A percentile compares a stretch with the other conserved stretches of the same genome.
phyloP scores from a whole-genome alignment of 1,140 invertebrate species.

The Brachionus asplanchnoidis region DNA sequence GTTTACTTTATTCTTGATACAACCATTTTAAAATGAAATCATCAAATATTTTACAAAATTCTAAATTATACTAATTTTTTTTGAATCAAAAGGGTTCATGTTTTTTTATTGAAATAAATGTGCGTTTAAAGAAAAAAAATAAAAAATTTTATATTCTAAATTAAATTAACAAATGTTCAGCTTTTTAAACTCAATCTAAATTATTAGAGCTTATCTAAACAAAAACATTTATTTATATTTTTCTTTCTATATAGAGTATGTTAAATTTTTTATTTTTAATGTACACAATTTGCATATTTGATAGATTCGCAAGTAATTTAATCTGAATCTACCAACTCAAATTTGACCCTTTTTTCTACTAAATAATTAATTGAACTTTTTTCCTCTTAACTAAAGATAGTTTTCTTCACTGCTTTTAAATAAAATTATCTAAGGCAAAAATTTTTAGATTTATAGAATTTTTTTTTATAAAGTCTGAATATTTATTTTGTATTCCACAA shows the following conservation, averaged over 20 bases:
- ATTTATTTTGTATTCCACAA: too few species aligned
- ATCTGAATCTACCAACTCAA: too few species aligned
- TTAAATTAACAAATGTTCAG: background rate
- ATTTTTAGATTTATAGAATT: too few species aligned
- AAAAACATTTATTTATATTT: background rate
- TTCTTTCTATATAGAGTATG: background rate
- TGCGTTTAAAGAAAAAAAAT: background rate
- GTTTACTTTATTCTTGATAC: conserved; percentile 1
- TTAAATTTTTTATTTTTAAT: background rate
- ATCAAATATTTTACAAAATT: background rate
- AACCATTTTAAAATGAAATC: background rate
- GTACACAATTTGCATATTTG: too few species aligned
- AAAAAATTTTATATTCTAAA: background rate
- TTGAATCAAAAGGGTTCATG: background rate
- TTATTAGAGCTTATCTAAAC: background rate
- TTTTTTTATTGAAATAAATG: conserved; percentile 6
- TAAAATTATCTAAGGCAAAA: too few species aligned
- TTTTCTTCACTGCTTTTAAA: too few species aligned
- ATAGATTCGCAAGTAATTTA: too few species aligned
- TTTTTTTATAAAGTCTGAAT: too few species aligned
- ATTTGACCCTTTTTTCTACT: too few species aligned
- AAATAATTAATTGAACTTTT: too few species aligned
- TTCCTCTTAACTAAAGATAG: too few species aligned
- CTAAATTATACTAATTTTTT: background rate
- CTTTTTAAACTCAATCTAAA: background rate